A percentile compares a stretch with the other conserved stretches of the same genome.
phyloP scores from a whole-genome alignment of 2,888 invertebrate genomes.

The Mallateleia sp. region DNA sequence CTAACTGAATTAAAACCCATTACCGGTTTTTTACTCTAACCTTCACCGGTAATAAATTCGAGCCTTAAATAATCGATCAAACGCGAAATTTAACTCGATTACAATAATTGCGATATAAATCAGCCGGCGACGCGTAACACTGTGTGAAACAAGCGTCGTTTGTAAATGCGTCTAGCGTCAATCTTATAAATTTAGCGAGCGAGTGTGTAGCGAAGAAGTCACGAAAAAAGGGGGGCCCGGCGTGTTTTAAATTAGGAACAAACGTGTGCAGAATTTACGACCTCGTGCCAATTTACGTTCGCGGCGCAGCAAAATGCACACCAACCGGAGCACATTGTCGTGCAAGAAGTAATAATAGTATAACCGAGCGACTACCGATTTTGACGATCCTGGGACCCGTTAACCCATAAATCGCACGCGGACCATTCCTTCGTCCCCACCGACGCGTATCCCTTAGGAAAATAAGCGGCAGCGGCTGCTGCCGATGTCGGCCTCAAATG shows the following conservation, averaged over 20 bases:
- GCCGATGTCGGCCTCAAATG: slow-evolving; percentile 52
- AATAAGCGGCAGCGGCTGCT: slow-evolving; percentile 34
- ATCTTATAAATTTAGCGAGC: slow-evolving; percentile 62
- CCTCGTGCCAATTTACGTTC: slow-evolving; percentile 82
- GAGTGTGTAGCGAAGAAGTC: slow-evolving; percentile 26
- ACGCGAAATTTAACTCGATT: slow-evolving; percentile 55
- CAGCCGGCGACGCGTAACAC: slow-evolving; percentile 49
- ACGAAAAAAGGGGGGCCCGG: slow-evolving; percentile 49
- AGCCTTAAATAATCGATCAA: slow-evolving; percentile 50
- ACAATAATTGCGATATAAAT: slow-evolving; percentile 67
- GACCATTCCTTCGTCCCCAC: slow-evolving; percentile 10
- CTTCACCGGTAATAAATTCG: slow-evolving; percentile 47
- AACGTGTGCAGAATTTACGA: slow-evolving; percentile 85
- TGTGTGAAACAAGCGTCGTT: slow-evolving; percentile 53
- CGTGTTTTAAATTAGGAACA: slow-evolving; percentile 86
- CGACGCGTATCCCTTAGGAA: neutral
- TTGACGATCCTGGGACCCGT: slow-evolving; percentile 74
- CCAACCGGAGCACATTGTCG: slow-evolving; percentile 52
- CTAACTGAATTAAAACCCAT: slow-evolving; percentile 35
- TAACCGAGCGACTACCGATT: slow-evolving; percentile 69
- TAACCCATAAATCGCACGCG: slow-evolving; percentile 67
- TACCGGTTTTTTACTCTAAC: neutral
- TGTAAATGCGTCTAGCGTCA: slow-evolving; percentile 36
- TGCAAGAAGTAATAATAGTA: slow-evolving; percentile 50
- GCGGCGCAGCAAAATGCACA: slow-evolving; percentile 68